phyloP scores from a whole-genome alignment of 1,140 invertebrate genomes.

The Ips nitidus region DNA sequence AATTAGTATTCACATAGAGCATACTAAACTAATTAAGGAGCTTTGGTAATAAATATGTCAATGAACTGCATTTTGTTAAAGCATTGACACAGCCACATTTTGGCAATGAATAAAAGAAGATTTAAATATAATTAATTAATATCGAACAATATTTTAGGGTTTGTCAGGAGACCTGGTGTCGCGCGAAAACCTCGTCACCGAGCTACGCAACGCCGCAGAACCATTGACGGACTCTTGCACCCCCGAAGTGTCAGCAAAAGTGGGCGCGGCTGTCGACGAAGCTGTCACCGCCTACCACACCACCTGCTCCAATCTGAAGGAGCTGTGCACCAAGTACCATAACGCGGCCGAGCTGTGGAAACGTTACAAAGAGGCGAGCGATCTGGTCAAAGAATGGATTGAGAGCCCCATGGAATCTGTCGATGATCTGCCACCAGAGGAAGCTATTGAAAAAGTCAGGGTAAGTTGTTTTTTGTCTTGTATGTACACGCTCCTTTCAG shows the following conservation, averaged over 20 bases:
- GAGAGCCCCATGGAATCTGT: slow-evolving; percentile 68
- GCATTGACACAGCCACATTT: too few species aligned
- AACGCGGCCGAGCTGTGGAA: slow-evolving; percentile 76
- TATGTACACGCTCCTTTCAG: slow-evolving; percentile 16
- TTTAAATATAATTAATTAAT: too few species aligned
- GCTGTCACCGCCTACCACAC: slow-evolving; percentile 75
- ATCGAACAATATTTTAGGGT: slow-evolving; percentile 33
- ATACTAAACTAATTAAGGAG: too few species aligned
- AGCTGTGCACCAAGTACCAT: slow-evolving; percentile 71
- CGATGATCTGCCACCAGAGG: slow-evolving; percentile 62
- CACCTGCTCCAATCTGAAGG: slow-evolving; percentile 70
- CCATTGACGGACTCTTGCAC: slow-evolving; percentile 69
- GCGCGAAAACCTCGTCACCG: slow-evolving; percentile 69
- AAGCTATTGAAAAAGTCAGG: slow-evolving; percentile 64
- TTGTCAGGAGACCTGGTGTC: slow-evolving; percentile 63
- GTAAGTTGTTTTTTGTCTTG: slow-evolving; percentile 52
- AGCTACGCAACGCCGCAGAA: slow-evolving; percentile 66
- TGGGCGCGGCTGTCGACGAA: slow-evolving; percentile 71
- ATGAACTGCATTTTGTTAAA: too few species aligned
- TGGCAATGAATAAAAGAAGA: too few species aligned
- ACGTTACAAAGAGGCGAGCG: slow-evolving; percentile 72
- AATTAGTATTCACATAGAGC: too few species aligned
- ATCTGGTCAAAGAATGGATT: slow-evolving; percentile 70
- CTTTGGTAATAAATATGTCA: too few species aligned
- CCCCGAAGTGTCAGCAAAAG: slow-evolving; percentile 66